Evolutionary conservation across 2,113 vertebrate species (phyloP), one percentile per base, ranked within the genome.

Genomic region (Excalfactoria chinensis): DNA sequence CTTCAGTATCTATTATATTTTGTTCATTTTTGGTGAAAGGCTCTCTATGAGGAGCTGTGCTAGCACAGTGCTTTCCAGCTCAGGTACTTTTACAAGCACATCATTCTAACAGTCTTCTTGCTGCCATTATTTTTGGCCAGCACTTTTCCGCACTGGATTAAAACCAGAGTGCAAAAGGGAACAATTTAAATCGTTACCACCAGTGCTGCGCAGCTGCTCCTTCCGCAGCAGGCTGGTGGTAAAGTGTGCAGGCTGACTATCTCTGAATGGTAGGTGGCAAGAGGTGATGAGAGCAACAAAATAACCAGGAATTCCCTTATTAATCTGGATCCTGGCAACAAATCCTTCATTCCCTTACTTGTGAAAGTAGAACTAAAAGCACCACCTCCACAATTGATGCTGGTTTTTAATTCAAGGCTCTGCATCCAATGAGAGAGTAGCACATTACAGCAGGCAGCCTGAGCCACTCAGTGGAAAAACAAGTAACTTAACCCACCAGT

Each of bases 401-500:
- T 73, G 44, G 0, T 59, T 88, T 89, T 94, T 78, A 22, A 93
- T 72, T 87, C 48, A 88, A 60, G 53, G 58, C n/a, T 81, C 71
- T 81, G 56, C 2, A 7, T 75, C 55, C 76, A 93, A 43, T 60
- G 75, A 89, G 72, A 95, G 58, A 73, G 75, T 25, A 86, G 49
- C 23, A 88, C 90, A 93, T 74, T 82, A 88, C 88, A 90, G 49
- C 22, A 83, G 70, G 58, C 84, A 95, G 94, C 53, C 71, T 82
- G 85, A 92, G 41, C 59, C 80, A 62, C 40, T 88, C 62, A 72
- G 79, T 28, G 15, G 67, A 82, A 80, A 85, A 95, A 74, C 49
- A 68, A 93, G 92, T 96, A 97, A 95, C 89, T 73, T 95, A 94
- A 94, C 62, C 89, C 93, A 94, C 63, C 48, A 93, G 58, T 81